Conservation (phyloP, 1,140 invertebrate species). For the Coenobita brevimanus region DNA sequence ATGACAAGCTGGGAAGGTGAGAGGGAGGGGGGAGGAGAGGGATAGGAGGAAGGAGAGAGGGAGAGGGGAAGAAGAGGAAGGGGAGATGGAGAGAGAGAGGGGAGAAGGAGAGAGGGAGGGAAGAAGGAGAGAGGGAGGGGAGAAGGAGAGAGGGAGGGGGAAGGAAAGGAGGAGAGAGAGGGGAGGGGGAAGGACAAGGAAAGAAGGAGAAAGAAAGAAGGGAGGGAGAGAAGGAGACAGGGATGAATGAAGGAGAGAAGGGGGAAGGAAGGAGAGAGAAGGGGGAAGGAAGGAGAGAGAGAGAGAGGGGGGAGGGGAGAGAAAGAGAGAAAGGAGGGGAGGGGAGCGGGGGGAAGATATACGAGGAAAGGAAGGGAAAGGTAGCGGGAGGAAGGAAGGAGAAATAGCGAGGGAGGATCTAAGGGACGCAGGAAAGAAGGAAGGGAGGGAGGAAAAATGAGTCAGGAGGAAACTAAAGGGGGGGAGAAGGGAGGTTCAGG, state of each 20-base stretch:
- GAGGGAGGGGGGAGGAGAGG: not conserved
- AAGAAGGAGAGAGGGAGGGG: not conserved
- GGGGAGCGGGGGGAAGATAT: too few relatives aligned
- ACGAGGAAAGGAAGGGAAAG: too few relatives aligned
- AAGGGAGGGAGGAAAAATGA: too few relatives aligned
- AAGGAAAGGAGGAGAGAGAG: not conserved
- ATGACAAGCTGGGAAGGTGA: not conserved
- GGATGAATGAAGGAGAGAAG: not conserved
- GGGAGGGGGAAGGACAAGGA: not conserved
- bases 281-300: not conserved
- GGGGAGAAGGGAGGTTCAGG: too few relatives aligned
- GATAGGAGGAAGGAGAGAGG: not conserved
- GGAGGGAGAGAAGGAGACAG: not conserved
- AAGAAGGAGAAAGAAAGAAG: not conserved
- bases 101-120: not conserved
- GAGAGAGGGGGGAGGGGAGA: not conserved
- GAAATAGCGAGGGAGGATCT: not conserved
- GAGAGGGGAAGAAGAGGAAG: not conserved
- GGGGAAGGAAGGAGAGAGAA: not conserved
- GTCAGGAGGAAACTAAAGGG: too few relatives aligned
- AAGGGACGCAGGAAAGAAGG: too few relatives aligned
- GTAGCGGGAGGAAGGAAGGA: too few relatives aligned
- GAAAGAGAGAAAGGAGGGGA: not conserved
- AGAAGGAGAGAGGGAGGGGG: not conserved
- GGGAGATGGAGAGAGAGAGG: not conserved